Evolutionary conservation across 2,113 vertebrate genomes (phyloP), one percentile per base, ranked within the genome.

Genomic region (Sebastes schlegelii): DNA sequence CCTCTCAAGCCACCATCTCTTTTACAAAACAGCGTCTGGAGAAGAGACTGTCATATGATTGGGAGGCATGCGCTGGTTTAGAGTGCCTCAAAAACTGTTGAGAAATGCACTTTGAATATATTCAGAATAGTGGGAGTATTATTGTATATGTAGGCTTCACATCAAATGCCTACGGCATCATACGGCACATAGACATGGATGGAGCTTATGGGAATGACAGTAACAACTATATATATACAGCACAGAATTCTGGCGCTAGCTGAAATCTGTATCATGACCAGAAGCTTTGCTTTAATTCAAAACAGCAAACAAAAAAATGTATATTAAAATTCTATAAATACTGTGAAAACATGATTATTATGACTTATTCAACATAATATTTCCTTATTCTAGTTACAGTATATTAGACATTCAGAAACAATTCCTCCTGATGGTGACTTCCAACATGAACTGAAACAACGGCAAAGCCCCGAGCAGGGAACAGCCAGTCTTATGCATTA

Each of bases 401-500:
- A 17, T 65, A 69, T 66, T 51, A 65, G 16, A 73, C 2, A 75
- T 79, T 63, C n/a, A 61, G 9, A 75, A 72, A 55, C 6, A 14
- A 54, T 64, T 62, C 21, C 46, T 74, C 51, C 57, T 65, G 73
- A 80, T 70, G 60, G 74, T 55, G 23, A 82, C 80, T 62, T 83
- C 55, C 52, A 86, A 76, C 74, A 79, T 40, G 45, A 40, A 74
- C 82, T 74, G 82, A 91, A 58, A 89, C 77, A 79, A 85, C 71
- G 57, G 78, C 62, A 80, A 77, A 83, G 70, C 86, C 84, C 57
- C 4, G 21, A 84, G 74, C 76, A 88, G 74, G 61, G 81, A 84
- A 61, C 76, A 79, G 60, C 68, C 72, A 49, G 85, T 71, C 78
- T 79, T 70, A 85, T 92, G 84, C 83, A 94, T 93, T 91, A 92